These are phyloP conservation scores for Diaphora mendica DNA, from an alignment of 2,888 invertebrate species.

Conservation along the genomic window DNA sequence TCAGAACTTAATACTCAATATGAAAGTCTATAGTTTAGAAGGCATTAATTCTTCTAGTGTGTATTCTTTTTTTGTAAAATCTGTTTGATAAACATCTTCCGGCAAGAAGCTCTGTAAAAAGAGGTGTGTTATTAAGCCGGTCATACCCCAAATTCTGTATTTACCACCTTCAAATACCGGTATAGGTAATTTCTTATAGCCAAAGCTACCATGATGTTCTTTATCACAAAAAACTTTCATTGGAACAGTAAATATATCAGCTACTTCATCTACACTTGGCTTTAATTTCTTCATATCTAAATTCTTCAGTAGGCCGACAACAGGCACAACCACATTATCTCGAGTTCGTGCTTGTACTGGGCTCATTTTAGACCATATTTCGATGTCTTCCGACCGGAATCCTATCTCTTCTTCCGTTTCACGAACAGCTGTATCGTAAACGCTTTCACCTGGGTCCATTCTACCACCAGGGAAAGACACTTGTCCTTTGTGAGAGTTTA, in stretches of 20 bases:
- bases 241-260: conserved; percentile 91
- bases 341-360: conserved; percentile 66
- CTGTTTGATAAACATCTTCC: conserved; percentile 60
- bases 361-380: conserved; percentile 88
- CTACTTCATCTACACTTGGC: conserved; percentile 91
- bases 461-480: conserved; percentile 96
- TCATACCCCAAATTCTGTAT: conserved; percentile 91
- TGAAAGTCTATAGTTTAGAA: conserved; percentile 6
- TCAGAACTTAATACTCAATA: background rate
- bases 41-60: conserved; percentile 67
- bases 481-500: conserved; percentile 92
- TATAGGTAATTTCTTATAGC: conserved; percentile 82
- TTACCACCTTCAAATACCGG: conserved; percentile 86
- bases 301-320: conserved; percentile 87
- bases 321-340: conserved; percentile 89
- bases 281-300: conserved; percentile 83
- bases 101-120: conserved; percentile 80
- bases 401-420: conserved; percentile 97
- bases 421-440: conserved; percentile 91
- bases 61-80: conserved; percentile 67
- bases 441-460: conserved; percentile 88
- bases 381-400: conserved; percentile 85
- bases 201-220: conserved; percentile 87
- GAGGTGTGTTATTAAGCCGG: conserved; percentile 91
- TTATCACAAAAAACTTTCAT: conserved; percentile 88